Conservation (phyloP, 2,797 vertebrate genomes). For the Tympanoctomys barrerae region DNA sequence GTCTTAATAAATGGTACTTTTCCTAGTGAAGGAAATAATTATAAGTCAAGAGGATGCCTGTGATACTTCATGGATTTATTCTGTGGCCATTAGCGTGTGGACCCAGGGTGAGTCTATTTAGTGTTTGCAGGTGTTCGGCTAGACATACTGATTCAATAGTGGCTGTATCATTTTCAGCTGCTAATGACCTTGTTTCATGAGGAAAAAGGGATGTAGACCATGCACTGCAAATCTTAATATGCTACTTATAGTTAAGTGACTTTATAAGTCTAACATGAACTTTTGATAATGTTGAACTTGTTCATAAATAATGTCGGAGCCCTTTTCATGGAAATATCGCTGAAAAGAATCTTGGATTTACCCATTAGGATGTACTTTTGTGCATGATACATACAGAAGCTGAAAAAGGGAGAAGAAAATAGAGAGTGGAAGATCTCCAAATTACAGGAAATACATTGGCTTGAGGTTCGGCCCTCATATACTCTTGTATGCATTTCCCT, state of each 20-base stretch:
- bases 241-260: conserved; percentile 11
- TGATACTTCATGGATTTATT: conserved; percentile 22
- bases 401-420: neutral
- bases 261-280: neutral
- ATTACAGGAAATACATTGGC: neutral
- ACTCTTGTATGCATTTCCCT: neutral
- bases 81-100: neutral
- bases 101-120: conserved; percentile 38
- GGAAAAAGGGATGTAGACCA: neutral
- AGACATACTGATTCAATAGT: neutral
- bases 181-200: neutral
- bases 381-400: neutral
- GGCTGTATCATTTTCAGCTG: neutral
- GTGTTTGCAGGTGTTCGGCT: neutral
- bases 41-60: conserved; percentile 56
- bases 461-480: neutral
- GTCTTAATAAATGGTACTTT: conserved; percentile 65
- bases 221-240: neutral
- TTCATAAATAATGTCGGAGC: neutral
- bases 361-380: neutral
- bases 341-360: conserved; percentile 1
- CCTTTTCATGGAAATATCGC: neutral
- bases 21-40: conserved; percentile 66
- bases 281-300: neutral
- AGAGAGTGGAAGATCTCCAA: neutral